Evolutionary conservation across 1,140 invertebrate genomes (phyloP).

Genomic region (Lerema accius): DNA sequence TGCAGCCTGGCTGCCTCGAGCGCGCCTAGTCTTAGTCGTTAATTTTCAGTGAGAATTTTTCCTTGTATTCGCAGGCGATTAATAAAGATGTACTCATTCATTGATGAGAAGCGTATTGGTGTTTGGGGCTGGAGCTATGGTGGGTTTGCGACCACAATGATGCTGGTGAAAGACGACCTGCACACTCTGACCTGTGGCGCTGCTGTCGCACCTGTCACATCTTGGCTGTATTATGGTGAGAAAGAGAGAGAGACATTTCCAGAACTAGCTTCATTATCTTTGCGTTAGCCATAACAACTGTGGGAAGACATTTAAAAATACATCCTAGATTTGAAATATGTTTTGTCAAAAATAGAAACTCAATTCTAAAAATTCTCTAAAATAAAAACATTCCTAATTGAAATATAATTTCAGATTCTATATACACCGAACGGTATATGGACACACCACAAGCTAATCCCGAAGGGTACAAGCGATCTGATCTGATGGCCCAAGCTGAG

Average conservation of each 20-base stretch:
- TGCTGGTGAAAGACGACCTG: slow-evolving; percentile 88
- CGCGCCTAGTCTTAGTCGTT: too few species aligned
- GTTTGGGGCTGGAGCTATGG: slow-evolving; percentile 99
- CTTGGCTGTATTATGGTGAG: slow-evolving; percentile 94
- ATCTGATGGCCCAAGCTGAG: slow-evolving; percentile 88
- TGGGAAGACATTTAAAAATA: too few species aligned
- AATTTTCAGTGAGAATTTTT: too few species aligned
- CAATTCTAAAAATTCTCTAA: too few species aligned
- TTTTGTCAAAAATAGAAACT: too few species aligned
- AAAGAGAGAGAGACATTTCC: too few species aligned
- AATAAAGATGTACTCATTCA: slow-evolving; percentile 86
- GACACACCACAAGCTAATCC: slow-evolving; percentile 88
- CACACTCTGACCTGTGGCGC: slow-evolving; percentile 94
- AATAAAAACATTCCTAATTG: too few species aligned
- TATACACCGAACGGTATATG: slow-evolving; percentile 98
- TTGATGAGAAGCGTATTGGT: slow-evolving; percentile 85
- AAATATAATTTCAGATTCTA: slow-evolving; percentile 95
- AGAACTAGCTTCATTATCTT: too few species aligned
- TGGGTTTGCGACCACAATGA: slow-evolving; percentile 93
- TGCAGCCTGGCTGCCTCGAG: too few species aligned
- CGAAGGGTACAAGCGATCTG: slow-evolving; percentile 89
- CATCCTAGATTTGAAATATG: too few species aligned
- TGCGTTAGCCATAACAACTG: too few species aligned
- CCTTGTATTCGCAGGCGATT: slow-evolving; percentile 77
- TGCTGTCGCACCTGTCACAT: slow-evolving; percentile 96